Evolutionary conservation across 2,888 invertebrate species (phyloP).

Genomic region (Sylvicola cinctus): DNA sequence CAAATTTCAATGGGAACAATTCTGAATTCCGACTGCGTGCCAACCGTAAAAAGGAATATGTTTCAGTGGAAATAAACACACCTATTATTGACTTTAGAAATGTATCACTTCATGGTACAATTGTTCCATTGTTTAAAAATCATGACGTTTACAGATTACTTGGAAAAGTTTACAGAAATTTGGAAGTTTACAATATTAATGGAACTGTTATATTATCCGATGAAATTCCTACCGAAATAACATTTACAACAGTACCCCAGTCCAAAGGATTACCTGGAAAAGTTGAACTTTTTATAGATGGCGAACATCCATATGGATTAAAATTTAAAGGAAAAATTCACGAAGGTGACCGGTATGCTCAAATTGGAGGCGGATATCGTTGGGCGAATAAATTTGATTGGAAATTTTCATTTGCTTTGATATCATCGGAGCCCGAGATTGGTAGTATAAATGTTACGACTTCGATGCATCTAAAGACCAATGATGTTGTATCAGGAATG

Average conservation of each 20-base stretch:
- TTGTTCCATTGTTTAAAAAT: conserved; percentile 9
- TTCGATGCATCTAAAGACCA: conserved; percentile 12
- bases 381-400: conserved; percentile 21
- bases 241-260: conserved; percentile 25
- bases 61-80: conserved; percentile 21
- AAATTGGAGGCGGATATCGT: conserved; percentile 22
- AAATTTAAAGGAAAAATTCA: conserved; percentile 19
- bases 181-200: conserved; percentile 22
- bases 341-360: conserved; percentile 26
- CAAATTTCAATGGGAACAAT: conserved; percentile 13
- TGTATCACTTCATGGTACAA: conserved; percentile 21
- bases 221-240: conserved; percentile 22
- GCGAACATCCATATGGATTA: conserved; percentile 13
- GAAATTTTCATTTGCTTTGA: conserved; percentile 22
- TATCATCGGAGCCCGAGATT: conserved; percentile 19
- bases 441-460: conserved; percentile 18
- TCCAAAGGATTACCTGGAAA: conserved; percentile 22
- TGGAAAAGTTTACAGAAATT: conserved; percentile 26
- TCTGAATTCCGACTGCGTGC: conserved; percentile 19
- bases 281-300: conserved; percentile 17
- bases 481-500: conserved; percentile 13
- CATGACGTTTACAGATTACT: conserved; percentile 17
- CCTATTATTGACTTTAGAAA: conserved; percentile 18
- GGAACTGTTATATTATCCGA: conserved; percentile 24
- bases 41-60: conserved; percentile 13